phyloP scores from a whole-genome alignment of 2,113 vertebrate species.

The Rhinoderma darwinii region DNA sequence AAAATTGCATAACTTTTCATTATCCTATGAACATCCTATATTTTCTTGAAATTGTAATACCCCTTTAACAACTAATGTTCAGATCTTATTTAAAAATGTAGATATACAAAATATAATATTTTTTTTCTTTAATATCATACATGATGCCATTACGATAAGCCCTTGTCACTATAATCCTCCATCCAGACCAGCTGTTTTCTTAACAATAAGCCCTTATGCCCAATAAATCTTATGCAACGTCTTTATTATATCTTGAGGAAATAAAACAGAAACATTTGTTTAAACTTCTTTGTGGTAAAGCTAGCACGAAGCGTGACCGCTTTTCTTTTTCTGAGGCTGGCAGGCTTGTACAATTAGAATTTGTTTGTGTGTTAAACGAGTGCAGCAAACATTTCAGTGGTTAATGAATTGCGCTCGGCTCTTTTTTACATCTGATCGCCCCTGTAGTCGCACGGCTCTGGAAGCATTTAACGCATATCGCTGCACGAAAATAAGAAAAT shows the following conservation, averaged over 20 bases:
- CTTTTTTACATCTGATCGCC: slow-evolving; percentile 8
- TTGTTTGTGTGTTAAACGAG: slow-evolving; percentile 9
- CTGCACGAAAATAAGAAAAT: slow-evolving; percentile 21
- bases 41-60: too few relatives aligned
- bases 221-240: slow-evolving; percentile 26
- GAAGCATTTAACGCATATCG: slow-evolving; percentile 24
- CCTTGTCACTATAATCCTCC: slow-evolving; percentile 19
- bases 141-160: slow-evolving; percentile 18
- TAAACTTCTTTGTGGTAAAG: not conserved
- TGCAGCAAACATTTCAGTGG: slow-evolving; percentile 33
- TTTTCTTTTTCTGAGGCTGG: not conserved
- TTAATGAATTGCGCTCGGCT: slow-evolving; percentile 30
- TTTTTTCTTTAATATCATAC: slow-evolving; percentile 1
- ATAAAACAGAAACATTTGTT: slow-evolving; percentile 41
- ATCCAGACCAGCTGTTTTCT: slow-evolving; percentile 34
- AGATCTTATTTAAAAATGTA: too few relatives aligned
- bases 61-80: too few relatives aligned
- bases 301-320: not conserved
- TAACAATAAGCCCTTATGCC: slow-evolving; percentile 19
- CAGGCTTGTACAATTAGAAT: slow-evolving; percentile 11
- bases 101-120: not conserved
- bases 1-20: too few relatives aligned
- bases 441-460: slow-evolving; percentile 17
- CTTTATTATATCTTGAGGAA: slow-evolving; percentile 8
- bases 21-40: too few relatives aligned